A percentile compares a stretch with the other conserved stretches of the same genome.
Conservation (phyloP, 2,113 vertebrate species). For the Labeo rohita region DNA sequence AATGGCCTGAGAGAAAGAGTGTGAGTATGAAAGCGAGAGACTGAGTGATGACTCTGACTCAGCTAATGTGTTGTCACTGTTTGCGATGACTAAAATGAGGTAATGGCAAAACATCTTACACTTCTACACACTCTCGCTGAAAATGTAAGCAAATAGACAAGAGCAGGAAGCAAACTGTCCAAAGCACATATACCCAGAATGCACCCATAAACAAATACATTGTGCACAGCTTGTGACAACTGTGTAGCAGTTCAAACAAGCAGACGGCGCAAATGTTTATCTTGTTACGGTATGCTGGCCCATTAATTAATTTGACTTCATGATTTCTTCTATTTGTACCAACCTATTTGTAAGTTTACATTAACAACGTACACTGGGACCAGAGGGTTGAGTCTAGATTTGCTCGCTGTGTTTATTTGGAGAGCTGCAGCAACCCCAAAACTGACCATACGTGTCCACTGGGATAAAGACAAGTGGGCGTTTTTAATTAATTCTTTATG, state of each 20-base stretch:
- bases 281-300: neutral
- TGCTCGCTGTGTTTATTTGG: neutral
- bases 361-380: neutral
- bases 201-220: neutral
- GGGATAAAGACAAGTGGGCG: neutral
- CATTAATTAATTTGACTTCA: neutral
- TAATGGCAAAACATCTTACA: neutral
- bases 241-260: neutral
- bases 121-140: neutral
- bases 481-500: neutral
- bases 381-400: neutral
- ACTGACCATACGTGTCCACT: neutral
- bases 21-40: neutral
- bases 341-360: neutral
- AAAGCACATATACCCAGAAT: neutral
- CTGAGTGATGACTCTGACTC: neutral
- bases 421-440: neutral
- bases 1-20: neutral
- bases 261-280: neutral
- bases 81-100: neutral
- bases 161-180: neutral
- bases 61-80: neutral
- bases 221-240: neutral
- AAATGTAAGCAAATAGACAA: neutral
- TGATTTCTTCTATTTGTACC: neutral